Evolutionary conservation across 2,797 vertebrate genomes (phyloP).

Genomic region (Orientallactaga sibirica): DNA sequence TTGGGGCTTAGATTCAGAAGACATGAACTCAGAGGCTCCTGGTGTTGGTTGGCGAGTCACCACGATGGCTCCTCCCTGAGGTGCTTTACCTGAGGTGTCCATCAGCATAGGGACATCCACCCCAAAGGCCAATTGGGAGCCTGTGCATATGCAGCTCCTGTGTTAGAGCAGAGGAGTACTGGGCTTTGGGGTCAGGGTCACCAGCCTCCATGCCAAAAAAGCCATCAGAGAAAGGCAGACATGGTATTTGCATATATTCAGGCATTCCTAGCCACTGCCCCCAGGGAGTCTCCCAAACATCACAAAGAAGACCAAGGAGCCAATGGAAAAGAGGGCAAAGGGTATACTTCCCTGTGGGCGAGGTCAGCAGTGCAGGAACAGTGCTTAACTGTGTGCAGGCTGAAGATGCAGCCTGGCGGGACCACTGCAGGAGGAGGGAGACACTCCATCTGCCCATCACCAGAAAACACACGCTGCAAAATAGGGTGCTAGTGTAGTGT

Average conservation of each 20-base stretch:
- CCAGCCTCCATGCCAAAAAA: neutral
- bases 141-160: neutral
- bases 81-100: neutral
- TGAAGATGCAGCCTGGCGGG: neutral
- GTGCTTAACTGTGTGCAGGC: neutral
- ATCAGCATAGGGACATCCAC: rapidly evolving
- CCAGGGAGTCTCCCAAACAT: too few species aligned
- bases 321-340: neutral
- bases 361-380: too few species aligned
- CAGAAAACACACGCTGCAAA: neutral
- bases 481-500: neutral
- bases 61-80: rapidly evolving
- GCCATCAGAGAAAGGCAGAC: neutral
- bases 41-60: neutral
- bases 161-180: rapidly evolving
- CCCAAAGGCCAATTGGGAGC: neutral
- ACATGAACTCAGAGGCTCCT: neutral
- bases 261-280: neutral
- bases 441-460: rapidly evolving
- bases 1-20: neutral
- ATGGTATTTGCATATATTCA: neutral
- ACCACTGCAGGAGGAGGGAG: neutral
- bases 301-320: neutral
- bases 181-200: neutral
- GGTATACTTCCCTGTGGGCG: neutral